phyloP scores from a whole-genome alignment of 2,888 invertebrate species.

The Clitarchus hookeri region DNA sequence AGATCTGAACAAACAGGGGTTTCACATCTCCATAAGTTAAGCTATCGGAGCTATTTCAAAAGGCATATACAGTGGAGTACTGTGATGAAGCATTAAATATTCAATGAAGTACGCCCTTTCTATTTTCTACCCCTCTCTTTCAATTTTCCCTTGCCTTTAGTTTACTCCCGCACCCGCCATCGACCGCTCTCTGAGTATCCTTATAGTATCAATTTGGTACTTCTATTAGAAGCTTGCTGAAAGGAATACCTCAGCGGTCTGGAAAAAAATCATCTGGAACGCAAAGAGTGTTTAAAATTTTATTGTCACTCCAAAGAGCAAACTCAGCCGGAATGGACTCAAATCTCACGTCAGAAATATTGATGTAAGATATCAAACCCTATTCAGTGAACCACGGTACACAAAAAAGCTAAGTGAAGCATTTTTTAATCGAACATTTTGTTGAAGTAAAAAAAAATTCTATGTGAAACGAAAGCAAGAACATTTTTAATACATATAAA shows the following conservation, averaged over 20 bases:
- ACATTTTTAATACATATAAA: too few species aligned
- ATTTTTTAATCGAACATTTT: too few species aligned
- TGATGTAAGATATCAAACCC: background rate
- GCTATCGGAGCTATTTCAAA: conserved; percentile 40
- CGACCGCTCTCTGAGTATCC: conserved; percentile 35
- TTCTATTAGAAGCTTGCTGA: conserved; percentile 29
- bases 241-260: conserved; percentile 19
- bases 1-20: conserved; percentile 40
- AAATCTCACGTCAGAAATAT: background rate
- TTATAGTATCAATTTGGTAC: conserved; percentile 27
- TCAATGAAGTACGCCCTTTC: conserved; percentile 41
- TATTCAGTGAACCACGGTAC: background rate
- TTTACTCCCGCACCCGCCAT: conserved; percentile 30
- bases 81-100: conserved; percentile 44
- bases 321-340: background rate
- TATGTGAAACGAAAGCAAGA: too few species aligned
- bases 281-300: conserved; percentile 14
- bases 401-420: background rate
- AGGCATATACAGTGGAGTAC: conserved; percentile 41
- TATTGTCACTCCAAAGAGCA: background rate
- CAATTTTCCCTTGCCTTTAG: conserved; percentile 34
- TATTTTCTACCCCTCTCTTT: conserved; percentile 38
- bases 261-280: background rate
- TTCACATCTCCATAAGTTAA: conserved; percentile 36
- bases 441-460: too few species aligned